Evolutionary conservation across 1,140 invertebrate genomes (phyloP).

Genomic region (Apis cerana): DNA sequence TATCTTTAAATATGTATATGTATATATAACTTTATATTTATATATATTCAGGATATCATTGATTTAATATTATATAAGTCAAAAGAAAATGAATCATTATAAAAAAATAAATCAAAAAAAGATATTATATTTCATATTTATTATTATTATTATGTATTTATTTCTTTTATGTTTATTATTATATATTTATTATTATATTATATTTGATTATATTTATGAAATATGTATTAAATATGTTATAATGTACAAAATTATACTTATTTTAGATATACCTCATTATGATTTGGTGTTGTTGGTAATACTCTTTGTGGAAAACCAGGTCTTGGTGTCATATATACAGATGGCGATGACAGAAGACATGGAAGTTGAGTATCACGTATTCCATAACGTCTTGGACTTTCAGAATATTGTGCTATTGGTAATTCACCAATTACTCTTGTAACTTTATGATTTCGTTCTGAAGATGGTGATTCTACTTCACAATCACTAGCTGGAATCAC

Average conservation of each 20-base stretch:
- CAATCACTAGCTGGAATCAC: slow-evolving; percentile 80
- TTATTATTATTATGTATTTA: no score
- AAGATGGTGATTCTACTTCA: slow-evolving; percentile 80
- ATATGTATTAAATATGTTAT: no score
- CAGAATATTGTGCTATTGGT: slow-evolving; percentile 95
- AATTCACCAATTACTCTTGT: slow-evolving; percentile 92
- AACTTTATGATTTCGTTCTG: slow-evolving; percentile 83
- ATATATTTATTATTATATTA: no score
- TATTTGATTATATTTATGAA: no score
- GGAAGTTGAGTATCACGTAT: slow-evolving; percentile 82
- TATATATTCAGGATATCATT: no score
- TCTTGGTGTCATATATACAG: slow-evolving; percentile 84
- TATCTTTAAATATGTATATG: no score
- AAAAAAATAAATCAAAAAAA: background rate
- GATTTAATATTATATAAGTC: no score
- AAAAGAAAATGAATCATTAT: background rate
- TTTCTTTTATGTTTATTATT: no score
- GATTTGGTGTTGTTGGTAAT: slow-evolving; percentile 80
- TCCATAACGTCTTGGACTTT: slow-evolving; percentile 93
- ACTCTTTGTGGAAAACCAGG: slow-evolving; percentile 88
- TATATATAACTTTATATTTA: no score
- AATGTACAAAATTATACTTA: background rate
- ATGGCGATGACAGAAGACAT: slow-evolving; percentile 85
- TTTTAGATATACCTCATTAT: slow-evolving; percentile 72
- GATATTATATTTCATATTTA: background rate